Evolutionary conservation across 2,888 invertebrate species (phyloP).

Genomic region (Cylindroiulus punctatus): DNA sequence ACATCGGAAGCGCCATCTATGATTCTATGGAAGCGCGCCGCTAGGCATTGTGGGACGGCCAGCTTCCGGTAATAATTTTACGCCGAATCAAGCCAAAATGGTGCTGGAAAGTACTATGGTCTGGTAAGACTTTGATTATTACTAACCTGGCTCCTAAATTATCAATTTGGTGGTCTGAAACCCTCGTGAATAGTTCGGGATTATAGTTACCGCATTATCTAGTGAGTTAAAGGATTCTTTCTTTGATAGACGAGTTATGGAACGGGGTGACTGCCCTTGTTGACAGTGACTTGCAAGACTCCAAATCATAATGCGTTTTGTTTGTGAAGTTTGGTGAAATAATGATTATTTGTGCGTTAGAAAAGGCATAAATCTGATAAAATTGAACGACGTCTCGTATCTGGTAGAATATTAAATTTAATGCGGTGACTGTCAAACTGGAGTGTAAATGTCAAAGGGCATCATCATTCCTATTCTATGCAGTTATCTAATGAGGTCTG

Average conservation of each 20-base stretch:
- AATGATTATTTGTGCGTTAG: too few species aligned
- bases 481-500: too few species aligned
- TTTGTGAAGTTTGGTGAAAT: neutral
- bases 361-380: neutral
- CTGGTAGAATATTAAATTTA: too few species aligned
- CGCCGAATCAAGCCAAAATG: conserved; percentile 76
- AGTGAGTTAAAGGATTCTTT: neutral
- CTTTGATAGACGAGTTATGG: neutral
- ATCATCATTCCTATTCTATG: too few species aligned
- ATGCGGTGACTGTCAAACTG: neutral
- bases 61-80: conserved; percentile 36
- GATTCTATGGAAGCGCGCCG: too few species aligned
- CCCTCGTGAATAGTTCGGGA: neutral
- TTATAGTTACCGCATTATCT: neutral
- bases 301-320: neutral
- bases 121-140: conserved; percentile 78
- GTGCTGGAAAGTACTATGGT: conserved; percentile 98
- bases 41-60: neutral
- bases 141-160: conserved; percentile 32
- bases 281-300: conserved; percentile 49
- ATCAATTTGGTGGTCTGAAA: neutral
- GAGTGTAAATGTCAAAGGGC: neutral
- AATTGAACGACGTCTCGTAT: neutral
- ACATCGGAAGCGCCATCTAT: too few species aligned
- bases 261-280: conserved; percentile 35